A percentile compares a stretch with the other conserved stretches of the same genome.
Conservation (phyloP, 2,888 invertebrate genomes). For the Anoplius nigerrimus region DNA sequence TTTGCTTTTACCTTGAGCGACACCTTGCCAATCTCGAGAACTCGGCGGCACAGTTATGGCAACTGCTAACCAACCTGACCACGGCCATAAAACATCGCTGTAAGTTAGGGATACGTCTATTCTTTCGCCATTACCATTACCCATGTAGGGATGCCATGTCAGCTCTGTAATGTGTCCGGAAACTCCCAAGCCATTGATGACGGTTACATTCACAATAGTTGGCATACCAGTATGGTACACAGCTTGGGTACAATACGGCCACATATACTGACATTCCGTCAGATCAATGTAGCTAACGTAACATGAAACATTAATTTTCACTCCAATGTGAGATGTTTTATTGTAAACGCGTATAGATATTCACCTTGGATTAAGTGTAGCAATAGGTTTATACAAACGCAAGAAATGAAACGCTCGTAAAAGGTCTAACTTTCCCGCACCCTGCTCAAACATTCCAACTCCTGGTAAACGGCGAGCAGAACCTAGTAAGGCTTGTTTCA, state of each 20-base stretch:
- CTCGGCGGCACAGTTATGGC: constrained; percentile 82
- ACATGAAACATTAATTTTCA: constrained; percentile 43
- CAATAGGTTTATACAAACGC: constrained; percentile 77
- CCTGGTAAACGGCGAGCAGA: constrained; percentile 89
- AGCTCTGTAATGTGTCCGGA: constrained; percentile 83
- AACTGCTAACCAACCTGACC: constrained; percentile 96
- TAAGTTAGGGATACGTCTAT: constrained; percentile 87
- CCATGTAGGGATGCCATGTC: constrained; percentile 91
- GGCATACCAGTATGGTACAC: constrained; percentile 92
- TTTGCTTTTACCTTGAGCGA: constrained; percentile 80
- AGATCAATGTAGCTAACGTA: constrained; percentile 90
- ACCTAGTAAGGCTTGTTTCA: constrained; percentile 96
- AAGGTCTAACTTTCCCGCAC: constrained; percentile 94
- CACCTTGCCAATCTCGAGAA: constrained; percentile 84
- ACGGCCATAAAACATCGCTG: constrained; percentile 94
- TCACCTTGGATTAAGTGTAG: constrained; percentile 76
- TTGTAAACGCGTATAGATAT: not conserved
- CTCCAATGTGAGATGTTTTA: not conserved
- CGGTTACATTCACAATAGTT: constrained; percentile 93
- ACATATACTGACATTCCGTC: constrained; percentile 97
- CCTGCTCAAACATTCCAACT: constrained; percentile 98
- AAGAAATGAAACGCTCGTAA: constrained; percentile 89
- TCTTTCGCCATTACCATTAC: constrained; percentile 82
- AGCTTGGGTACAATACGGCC: constrained; percentile 98
- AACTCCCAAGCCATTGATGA: constrained; percentile 95